phyloP scores from a whole-genome alignment of 2,797 vertebrate species.

The Platalea minor region DNA sequence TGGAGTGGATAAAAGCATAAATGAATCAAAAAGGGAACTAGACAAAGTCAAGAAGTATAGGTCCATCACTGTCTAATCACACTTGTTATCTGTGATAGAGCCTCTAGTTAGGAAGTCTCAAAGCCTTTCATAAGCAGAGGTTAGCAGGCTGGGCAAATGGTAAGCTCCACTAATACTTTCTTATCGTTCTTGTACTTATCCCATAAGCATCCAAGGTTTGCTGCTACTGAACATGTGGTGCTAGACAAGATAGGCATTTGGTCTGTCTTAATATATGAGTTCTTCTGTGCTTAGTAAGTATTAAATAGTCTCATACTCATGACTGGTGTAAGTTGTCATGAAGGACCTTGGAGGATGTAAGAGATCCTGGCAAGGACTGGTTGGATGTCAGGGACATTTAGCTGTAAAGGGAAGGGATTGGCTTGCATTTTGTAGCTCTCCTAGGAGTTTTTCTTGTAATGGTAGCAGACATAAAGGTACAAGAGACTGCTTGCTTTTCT shows the following conservation, averaged over 20 bases:
- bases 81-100: neutral
- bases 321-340: neutral
- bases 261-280: neutral
- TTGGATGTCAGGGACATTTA: neutral
- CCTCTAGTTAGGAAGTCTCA: neutral
- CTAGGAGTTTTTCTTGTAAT: neutral
- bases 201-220: neutral
- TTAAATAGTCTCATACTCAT: neutral
- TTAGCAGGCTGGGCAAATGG: neutral
- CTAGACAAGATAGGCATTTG: neutral
- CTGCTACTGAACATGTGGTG: neutral
- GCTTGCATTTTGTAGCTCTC: neutral
- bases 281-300: neutral
- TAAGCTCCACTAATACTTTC: neutral
- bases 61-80: neutral
- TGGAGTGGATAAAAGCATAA: neutral
- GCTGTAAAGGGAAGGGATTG: neutral
- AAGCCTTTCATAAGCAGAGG: neutral
- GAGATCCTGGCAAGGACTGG: neutral
- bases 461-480: neutral
- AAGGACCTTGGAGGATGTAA: neutral
- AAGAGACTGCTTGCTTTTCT: neutral
- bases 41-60: neutral
- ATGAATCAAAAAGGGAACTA: neutral
- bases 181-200: neutral